Base-by-base conservation (phyloP, 2,888 invertebrate genomes). In the Pammene fasciana region DNA sequence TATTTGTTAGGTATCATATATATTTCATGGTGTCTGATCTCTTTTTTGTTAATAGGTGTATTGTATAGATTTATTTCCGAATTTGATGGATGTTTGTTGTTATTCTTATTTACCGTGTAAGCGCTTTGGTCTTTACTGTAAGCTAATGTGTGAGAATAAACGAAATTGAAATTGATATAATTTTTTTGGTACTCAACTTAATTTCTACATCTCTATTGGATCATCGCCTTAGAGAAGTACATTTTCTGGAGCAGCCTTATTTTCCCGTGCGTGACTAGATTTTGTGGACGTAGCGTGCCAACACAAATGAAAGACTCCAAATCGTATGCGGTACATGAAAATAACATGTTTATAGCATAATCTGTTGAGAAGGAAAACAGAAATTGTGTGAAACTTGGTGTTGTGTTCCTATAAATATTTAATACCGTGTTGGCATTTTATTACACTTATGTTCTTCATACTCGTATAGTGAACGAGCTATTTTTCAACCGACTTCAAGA, bases 251-350 rank as follows among this genome's bases (percentile, higher is more conserved):
- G 50, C 54, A n/a, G 41, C 41, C 68, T 64, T 68, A 61, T 62
- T 64, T 62, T 48, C 52, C 36, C 57, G 64, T 64, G 68, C 64
- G 68, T 68, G 64, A 64, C 68, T 52, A 57, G 64, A 68, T 68
- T 64, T 62, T 18, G 48, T 34, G 36, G 50, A 43, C 50, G 45
- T 62, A 26, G 62, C 61, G 55, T 56, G 61, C 55, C 61, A 61
- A 62, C 41, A 46, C 46, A 68, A 62, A 26, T 62, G 36, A 57
- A 56, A 64, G 48, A 45, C 68, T 62, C 14, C 62, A 38, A 62
- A 36, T 60, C 60, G n/a, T 62, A 41, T 62, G 62, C 50, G 50
- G 50, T 62, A 41, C 62, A 50, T 50, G 62, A 52, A 62, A 50
- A 50, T 50, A 50, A 62, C 41, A 62, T 41, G 62, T 62, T 52